Base-by-base conservation (phyloP, 2,888 invertebrate species). In the Chrysotoxum bicinctum region DNA sequence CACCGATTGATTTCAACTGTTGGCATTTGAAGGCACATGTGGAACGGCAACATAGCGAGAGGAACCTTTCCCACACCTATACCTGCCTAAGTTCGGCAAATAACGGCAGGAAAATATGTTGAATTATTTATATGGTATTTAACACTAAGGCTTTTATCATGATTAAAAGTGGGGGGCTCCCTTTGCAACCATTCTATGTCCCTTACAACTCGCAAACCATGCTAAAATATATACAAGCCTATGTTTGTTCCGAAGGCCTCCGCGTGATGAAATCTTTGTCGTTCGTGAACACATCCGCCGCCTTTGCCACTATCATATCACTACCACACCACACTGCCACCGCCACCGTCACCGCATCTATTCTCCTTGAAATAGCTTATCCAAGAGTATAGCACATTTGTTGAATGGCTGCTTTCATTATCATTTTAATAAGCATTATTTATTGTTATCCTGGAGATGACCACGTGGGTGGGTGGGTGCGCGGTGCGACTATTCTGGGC, bases 371-470 rank as follows among this genome's bases (percentile, higher is more conserved):
- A 81, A 80, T 81, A 69, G 80, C 76, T 85, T 73, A 85, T 77
- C 68, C 80, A 68, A 52, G 52, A 85, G 72, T 14, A 32, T 32
- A 50, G 35, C 80, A 81, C 80, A 85, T 85, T 85, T 81, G 81
- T 85, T 80, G 81, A 80, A 81, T 81, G 85, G 54, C 73, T 85
- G 80, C 81, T 81, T 85, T 85, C 85, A 85, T 85, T 85, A 85
- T 81, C 85, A 85, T 85, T 81, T 77, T 81, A 81, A 81, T 85
- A 81, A 81, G 80, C 81, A 77, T 85, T 85, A 85, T 81, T 77
- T 85, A 81, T 85, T 85, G 76, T 80, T 77, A 58, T 85, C 69
- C 76, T 58, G 62, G 64, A 68, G 80, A 73, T 85, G 80, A 85
- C 80, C 85, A 81, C 73, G 60, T 85, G 76, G 77, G 69, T 26